A percentile compares a stretch with the other conserved stretches of the same genome.
These are phyloP conservation scores for Lepilemur septentrionalis DNA, from an alignment of 2,797 vertebrate genomes.

Conservation along the genomic window DNA sequence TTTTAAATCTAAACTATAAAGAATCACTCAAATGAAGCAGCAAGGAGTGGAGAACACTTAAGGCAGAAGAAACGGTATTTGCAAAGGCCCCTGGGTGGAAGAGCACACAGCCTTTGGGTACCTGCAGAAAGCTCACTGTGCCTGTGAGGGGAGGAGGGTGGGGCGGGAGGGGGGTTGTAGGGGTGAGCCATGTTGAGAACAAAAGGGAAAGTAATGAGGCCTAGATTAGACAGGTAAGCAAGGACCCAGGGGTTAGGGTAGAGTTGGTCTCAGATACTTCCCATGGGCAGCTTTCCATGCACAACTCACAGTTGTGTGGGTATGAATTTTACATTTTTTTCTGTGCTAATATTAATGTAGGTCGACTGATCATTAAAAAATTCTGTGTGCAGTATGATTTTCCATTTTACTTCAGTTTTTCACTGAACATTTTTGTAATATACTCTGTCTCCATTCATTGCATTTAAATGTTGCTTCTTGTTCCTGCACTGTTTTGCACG, in stretches of 20 bases:
- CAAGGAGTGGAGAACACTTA: background rate
- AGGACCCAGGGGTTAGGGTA: background rate
- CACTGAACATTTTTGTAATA: background rate
- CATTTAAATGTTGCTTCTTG: background rate
- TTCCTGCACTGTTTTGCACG: background rate
- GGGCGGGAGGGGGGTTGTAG: background rate
- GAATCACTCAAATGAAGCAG: background rate
- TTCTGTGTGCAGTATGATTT: background rate
- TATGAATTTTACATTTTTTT: background rate
- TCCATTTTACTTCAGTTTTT: background rate
- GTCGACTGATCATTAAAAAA: background rate
- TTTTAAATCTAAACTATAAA: background rate
- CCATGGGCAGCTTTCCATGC: background rate
- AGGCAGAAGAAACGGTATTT: background rate
- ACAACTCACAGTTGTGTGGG: background rate
- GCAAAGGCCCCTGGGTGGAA: background rate
- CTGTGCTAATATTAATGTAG: background rate
- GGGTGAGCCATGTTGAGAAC: rapidly evolving
- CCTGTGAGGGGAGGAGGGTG: background rate
- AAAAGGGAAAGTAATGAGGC: background rate
- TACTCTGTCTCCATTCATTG: background rate
- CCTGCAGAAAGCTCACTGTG: background rate
- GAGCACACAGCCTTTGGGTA: too few species aligned
- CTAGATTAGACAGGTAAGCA: background rate
- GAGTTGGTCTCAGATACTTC: background rate